Percentiles rank a stretch among this genome's conserved stretches.
Conservation (phyloP, 1,140 invertebrate species). For the Arion vulgaris region DNA sequence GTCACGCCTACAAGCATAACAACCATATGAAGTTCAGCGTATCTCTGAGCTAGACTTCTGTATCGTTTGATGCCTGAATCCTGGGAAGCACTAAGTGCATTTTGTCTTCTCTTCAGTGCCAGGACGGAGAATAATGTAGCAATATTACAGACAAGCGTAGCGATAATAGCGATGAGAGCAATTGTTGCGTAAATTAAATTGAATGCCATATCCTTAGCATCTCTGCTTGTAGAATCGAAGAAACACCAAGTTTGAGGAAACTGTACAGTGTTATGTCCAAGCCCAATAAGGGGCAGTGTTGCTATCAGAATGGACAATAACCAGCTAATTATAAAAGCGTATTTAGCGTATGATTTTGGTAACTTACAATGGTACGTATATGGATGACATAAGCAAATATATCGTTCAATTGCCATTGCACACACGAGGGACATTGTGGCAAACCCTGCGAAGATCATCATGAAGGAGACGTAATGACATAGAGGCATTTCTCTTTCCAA, state of each 20-base stretch:
- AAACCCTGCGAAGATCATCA: conserved; percentile 70
- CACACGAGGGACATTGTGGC: conserved; percentile 71
- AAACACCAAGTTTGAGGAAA: conserved; percentile 73
- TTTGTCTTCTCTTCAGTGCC: conserved; percentile 52
- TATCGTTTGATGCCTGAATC: conserved; percentile 52
- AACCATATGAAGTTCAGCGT: conserved; percentile 73
- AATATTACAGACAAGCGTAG: conserved; percentile 67
- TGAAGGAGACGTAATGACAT: conserved; percentile 71
- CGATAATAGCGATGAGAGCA: conserved; percentile 58
- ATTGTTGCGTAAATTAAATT: conserved; percentile 64
- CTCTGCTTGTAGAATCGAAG: conserved; percentile 67
- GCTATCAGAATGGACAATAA: conserved; percentile 64
- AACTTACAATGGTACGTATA: conserved; percentile 70
- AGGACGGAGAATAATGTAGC: conserved; percentile 65
- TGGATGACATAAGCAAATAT: conserved; percentile 71
- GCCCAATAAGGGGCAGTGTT: conserved; percentile 68
- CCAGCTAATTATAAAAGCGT: conserved; percentile 66
- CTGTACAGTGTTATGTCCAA: conserved; percentile 65
- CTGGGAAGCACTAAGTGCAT: conserved; percentile 46
- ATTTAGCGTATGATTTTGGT: conserved; percentile 53
- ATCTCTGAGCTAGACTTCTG: conserved; percentile 59
- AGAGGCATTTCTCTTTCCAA: conserved; percentile 57
- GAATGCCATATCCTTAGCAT: conserved; percentile 55
- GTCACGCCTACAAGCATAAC: conserved; percentile 72
- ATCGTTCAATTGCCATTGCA: conserved; percentile 72